phyloP scores from a whole-genome alignment of 1,140 invertebrate genomes.

The Pantala flavescens region DNA sequence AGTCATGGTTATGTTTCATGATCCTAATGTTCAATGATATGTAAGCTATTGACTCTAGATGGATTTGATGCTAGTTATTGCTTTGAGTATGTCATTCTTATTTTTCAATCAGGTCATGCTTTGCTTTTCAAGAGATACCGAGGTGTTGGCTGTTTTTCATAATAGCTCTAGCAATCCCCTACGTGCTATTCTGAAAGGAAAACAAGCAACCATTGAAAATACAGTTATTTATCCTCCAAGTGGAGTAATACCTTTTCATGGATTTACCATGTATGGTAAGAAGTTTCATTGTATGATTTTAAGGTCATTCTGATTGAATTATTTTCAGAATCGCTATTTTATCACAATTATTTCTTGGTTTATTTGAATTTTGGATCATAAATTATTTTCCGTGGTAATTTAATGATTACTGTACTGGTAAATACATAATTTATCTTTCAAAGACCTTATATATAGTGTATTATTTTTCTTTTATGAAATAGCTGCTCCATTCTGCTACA shows the following conservation, averaged over 20 bases:
- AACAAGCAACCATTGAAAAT: conserved; percentile 50
- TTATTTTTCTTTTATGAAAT: conserved; percentile 28
- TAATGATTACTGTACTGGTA: too few relatives aligned
- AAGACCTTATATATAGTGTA: too few relatives aligned
- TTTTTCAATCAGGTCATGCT: conserved; percentile 69
- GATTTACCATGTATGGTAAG: conserved; percentile 93
- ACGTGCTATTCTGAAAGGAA: conserved; percentile 56
- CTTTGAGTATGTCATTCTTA: too few relatives aligned
- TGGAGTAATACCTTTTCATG: conserved; percentile 92
- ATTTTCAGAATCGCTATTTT: too few relatives aligned
- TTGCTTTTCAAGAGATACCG: conserved; percentile 83
- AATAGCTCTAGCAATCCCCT: conserved; percentile 47
- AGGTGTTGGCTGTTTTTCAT: conserved; percentile 55
- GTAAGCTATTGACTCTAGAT: too few relatives aligned
- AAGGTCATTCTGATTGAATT: not conserved
- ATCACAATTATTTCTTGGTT: too few relatives aligned
- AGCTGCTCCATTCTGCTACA: conserved; percentile 90
- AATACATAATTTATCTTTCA: too few relatives aligned
- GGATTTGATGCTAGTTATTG: too few relatives aligned
- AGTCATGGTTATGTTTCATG: too few relatives aligned
- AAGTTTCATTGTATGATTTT: conserved; percentile 12
- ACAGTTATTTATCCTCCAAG: conserved; percentile 81
- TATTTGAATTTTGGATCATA: too few relatives aligned
- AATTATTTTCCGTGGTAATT: too few relatives aligned
- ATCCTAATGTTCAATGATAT: too few relatives aligned